Evolutionary conservation across 1,140 invertebrate genomes (phyloP).

Genomic region (Heliothis virescens): DNA sequence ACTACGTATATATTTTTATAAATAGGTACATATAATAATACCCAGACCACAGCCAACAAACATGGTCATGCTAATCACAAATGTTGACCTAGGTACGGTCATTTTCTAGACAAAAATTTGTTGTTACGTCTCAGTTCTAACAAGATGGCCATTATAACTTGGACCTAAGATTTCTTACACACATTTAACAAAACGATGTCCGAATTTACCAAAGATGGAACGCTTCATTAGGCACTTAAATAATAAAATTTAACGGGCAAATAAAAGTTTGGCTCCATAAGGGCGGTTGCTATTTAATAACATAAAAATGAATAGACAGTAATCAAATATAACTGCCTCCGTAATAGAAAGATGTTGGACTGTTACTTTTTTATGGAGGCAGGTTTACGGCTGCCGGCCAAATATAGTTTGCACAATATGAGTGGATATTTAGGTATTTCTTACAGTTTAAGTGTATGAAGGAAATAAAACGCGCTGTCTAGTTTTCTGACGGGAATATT

Average conservation of each 20-base stretch:
- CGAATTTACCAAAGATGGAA: background rate
- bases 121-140: no score
- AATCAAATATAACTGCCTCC: constrained; percentile 28
- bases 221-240: background rate
- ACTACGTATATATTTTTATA: no score
- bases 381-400: background rate
- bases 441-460: background rate
- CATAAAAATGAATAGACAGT: constrained; percentile 34
- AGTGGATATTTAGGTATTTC: background rate
- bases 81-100: no score
- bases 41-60: no score
- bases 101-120: no score
- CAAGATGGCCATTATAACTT: no score
- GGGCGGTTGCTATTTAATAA: constrained; percentile 23
- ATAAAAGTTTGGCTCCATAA: constrained; percentile 32
- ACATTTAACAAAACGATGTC: background rate
- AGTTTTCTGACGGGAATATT: background rate
- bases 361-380: constrained; percentile 26
- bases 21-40: no score
- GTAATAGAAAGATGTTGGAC: constrained; percentile 29
- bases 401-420: constrained; percentile 25
- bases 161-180: no score
- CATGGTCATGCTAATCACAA: no score
- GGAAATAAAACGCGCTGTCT: background rate
- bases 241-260: constrained; percentile 17